These are phyloP conservation scores for Sisyra nigra DNA, from an alignment of 2,888 invertebrate genomes.

Conservation along the genomic window DNA sequence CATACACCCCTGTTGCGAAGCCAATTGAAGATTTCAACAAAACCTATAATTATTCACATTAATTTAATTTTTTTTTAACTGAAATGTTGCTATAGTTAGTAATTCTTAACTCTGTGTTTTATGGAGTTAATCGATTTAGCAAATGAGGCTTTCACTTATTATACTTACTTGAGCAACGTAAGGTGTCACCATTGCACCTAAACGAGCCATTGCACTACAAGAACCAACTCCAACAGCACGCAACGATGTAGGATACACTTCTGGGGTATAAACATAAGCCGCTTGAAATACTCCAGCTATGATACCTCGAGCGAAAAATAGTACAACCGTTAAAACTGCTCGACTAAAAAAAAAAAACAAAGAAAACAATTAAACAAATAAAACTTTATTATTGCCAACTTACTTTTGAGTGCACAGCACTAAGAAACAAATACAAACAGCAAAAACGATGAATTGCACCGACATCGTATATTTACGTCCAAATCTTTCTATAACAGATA, in stretches of 20 bases:
- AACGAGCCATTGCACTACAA: conserved; percentile 76
- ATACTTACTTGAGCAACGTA: conserved; percentile 90
- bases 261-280: conserved; percentile 90
- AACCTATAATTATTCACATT: conserved; percentile 34
- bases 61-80: neutral
- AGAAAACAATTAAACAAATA: conserved; percentile 1
- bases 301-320: conserved; percentile 80
- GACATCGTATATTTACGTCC: conserved; percentile 90
- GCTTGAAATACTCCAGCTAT: conserved; percentile 92
- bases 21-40: conserved; percentile 56
- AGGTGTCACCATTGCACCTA: conserved; percentile 89
- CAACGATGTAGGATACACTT: conserved; percentile 82
- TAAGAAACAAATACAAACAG: conserved; percentile 54
- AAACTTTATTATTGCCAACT: conserved; percentile 19
- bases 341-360: conserved; percentile 37
- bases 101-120: too few species aligned
- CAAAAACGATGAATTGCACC: conserved; percentile 75
- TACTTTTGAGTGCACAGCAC: conserved; percentile 58
- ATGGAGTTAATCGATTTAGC: too few species aligned
- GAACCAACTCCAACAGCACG: conserved; percentile 84
- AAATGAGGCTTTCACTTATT: too few species aligned
- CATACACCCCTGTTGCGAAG: conserved; percentile 61
- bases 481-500: conserved; percentile 75
- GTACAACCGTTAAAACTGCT: conserved; percentile 57
- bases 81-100: neutral